Base-by-base conservation (phyloP, 92 coral and sea anemone genomes). In the Nematostella vectensis region DNA sequence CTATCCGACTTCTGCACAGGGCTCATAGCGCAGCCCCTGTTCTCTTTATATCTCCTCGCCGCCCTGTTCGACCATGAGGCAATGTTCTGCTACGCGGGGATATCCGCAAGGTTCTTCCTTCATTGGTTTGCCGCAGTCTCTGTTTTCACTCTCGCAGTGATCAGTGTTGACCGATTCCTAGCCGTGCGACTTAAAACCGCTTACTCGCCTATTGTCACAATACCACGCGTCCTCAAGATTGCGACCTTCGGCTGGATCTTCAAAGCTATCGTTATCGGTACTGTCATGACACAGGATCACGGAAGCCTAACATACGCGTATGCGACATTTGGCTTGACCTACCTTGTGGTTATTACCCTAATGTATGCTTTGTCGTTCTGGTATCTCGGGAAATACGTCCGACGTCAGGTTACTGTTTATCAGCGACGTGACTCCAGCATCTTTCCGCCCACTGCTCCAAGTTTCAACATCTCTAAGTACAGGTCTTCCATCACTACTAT, bases 381-480 rank as follows among this genome's bases (percentile, higher is more conserved):
- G 9, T 8, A 36, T 15, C 42, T 36, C 15, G n/a, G n/a, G n/a
- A 36, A 36, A 36, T 8, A 36, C 9, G 15, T 36, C 42, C 15
- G 9, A 36, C 42, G 8, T 15, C 42, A 36, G 15, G 42, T 36
- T 8, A 8, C 42, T 8, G n/a, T n/a, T n/a, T n/a, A n/a, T n/a
- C n/a, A n/a, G n/a, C n/a, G n/a, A n/a, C n/a, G n/a, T n/a, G n/a
- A n/a, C n/a, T 8, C 8, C 42, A 36, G 15, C 15, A 15, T 15
- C 42, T 36, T 8, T 36, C 42, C 42, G 15, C 42, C 8, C 8
- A 15, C 42, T 8, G 42, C 42, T 8, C 15, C 42, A 15, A 36
- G 15, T 36, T 36, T 36, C 42, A 36, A 36, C 42, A 36, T 36
- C 42, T 36, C 42, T 36, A 36, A 36, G 42, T 36, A 36, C 42